Conservation (phyloP, 2,797 vertebrate species). For the Morus bassanus region DNA sequence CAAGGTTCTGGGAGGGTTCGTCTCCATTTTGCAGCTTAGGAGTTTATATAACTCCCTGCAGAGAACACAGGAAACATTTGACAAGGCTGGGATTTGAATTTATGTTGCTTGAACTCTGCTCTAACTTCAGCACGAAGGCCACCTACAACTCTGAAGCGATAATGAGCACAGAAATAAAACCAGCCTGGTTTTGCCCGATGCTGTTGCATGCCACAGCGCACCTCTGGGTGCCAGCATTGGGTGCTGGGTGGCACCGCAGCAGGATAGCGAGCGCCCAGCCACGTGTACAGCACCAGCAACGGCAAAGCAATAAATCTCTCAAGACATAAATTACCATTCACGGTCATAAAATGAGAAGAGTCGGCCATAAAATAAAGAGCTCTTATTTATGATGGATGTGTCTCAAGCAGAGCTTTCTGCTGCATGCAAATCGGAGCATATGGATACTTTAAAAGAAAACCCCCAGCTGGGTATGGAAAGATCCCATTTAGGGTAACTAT, state of each 20-base stretch:
- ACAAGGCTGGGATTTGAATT: neutral
- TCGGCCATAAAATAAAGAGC: neutral
- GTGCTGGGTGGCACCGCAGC: neutral
- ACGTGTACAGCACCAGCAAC: accelerated
- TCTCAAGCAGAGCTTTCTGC: neutral
- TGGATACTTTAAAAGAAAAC: neutral
- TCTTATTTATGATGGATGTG: neutral
- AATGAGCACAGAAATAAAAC: neutral
- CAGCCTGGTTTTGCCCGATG: neutral
- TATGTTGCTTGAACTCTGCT: neutral
- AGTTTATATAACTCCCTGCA: neutral
- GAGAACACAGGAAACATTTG: neutral
- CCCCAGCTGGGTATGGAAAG: neutral
- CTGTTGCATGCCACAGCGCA: accelerated
- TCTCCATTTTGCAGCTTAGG: neutral
- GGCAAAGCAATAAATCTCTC: neutral
- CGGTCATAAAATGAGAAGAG: neutral
- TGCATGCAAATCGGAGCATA: neutral
- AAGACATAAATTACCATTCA: neutral
- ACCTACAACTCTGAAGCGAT: neutral
- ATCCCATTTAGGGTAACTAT: neutral
- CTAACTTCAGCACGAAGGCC: neutral
- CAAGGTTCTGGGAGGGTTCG: neutral
- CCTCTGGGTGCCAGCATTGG: neutral
- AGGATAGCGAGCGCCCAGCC: neutral